Evolutionary conservation across 2,113 vertebrate species (phyloP).

Genomic region (Nothocercus nigrocapillus): DNA sequence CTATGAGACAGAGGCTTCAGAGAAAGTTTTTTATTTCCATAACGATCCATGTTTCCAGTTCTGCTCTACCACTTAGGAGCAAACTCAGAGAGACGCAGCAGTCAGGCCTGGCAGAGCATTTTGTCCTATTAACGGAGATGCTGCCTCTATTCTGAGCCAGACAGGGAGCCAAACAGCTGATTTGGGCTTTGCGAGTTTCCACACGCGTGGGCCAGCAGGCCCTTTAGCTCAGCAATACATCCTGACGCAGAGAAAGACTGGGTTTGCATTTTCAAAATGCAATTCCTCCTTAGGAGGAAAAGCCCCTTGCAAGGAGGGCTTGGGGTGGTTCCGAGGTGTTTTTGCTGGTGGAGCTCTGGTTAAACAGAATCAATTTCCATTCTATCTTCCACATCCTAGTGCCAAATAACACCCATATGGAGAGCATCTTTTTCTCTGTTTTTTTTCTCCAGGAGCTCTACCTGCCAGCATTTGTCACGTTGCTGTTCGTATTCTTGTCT

Average conservation of each 20-base stretch:
- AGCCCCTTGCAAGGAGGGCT: neutral
- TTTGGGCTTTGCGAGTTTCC: constrained; percentile 14
- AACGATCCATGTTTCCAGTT: constrained; percentile 2
- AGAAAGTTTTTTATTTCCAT: constrained; percentile 8
- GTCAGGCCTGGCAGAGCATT: neutral
- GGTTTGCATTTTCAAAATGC: neutral
- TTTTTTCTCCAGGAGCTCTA: neutral
- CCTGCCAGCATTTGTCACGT: constrained; percentile 29
- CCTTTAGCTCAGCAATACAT: constrained; percentile 12
- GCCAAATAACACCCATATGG: neutral
- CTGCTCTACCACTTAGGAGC: neutral
- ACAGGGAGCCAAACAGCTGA: neutral
- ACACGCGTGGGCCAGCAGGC: neutral
- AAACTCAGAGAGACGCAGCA: neutral
- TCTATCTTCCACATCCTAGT: neutral
- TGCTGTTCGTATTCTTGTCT: constrained; percentile 18
- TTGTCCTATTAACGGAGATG: neutral
- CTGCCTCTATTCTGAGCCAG: neutral
- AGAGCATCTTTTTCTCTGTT: neutral
- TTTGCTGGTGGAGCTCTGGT: neutral
- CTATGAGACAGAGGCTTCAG: neutral
- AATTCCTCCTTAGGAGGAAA: neutral
- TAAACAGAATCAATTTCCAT: constrained; percentile 15
- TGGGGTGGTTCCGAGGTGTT: neutral
- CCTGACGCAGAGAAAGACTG: neutral